A percentile compares a stretch with the other conserved stretches of the same genome.
These are phyloP conservation scores for Drosophila siamana DNA, from an alignment of 2,888 invertebrate genomes.

Conservation along the genomic window DNA sequence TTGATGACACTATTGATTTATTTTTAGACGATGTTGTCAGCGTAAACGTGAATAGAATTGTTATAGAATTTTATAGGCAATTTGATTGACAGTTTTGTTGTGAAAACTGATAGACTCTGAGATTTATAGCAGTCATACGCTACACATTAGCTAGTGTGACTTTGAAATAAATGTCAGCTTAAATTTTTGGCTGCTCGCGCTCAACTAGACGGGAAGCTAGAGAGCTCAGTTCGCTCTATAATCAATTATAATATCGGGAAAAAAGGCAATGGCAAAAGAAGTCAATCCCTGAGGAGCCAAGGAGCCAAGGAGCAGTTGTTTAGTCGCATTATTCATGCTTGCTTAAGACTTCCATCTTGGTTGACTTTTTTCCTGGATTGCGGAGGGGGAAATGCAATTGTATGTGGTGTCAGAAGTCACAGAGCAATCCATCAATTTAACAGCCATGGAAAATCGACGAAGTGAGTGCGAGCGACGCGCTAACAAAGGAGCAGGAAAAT, in stretches of 20 bases:
- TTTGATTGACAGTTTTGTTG: slow-evolving; percentile 32
- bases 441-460: slow-evolving; percentile 71
- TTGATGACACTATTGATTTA: not conserved
- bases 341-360: slow-evolving; percentile 48
- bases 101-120: not conserved
- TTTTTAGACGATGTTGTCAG: not conserved
- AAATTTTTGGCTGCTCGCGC: slow-evolving; percentile 23
- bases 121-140: slow-evolving; percentile 21
- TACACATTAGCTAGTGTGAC: slow-evolving; percentile 32
- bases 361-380: slow-evolving; percentile 14
- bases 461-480: slow-evolving; percentile 18
- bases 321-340: slow-evolving; percentile 58
- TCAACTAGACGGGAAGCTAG: not conserved
- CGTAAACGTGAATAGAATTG: not conserved
- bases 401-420: slow-evolving; percentile 83
- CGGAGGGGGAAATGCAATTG: slow-evolving; percentile 31
- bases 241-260: not conserved
- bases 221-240: slow-evolving; percentile 6
- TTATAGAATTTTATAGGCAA: not conserved
- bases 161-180: slow-evolving; percentile 45
- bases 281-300: slow-evolving; percentile 20
- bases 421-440: slow-evolving; percentile 84
- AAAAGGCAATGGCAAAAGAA: not conserved
- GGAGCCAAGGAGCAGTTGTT: slow-evolving; percentile 35
- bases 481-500: slow-evolving; percentile 55